Percentiles rank a stretch among this genome's conserved stretches.
Evolutionary conservation across 2,113 vertebrate genomes (phyloP).

Genomic region (Rafetus swinhoei): DNA sequence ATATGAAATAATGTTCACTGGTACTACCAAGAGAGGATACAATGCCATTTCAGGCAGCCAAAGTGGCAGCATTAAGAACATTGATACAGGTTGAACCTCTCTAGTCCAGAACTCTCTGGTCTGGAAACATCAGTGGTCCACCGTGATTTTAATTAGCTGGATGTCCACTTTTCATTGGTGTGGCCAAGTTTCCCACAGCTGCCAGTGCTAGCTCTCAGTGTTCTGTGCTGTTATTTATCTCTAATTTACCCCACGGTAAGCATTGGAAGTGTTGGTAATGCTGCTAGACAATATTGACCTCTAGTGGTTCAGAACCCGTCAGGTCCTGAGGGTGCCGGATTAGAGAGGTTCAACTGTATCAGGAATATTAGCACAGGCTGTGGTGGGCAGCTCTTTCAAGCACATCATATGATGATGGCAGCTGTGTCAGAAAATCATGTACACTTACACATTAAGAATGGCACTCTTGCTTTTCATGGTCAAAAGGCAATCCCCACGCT

Average conservation of each 20-base stretch:
- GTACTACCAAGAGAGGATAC: neutral
- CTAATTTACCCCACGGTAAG: too few relatives aligned
- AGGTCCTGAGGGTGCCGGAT: too few relatives aligned
- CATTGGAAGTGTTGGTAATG: too few relatives aligned
- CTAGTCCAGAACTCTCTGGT: too few relatives aligned
- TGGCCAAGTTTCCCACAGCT: too few relatives aligned
- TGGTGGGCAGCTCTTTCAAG: neutral
- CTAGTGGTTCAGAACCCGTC: too few relatives aligned
- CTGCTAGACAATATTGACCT: too few relatives aligned
- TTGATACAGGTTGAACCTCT: neutral
- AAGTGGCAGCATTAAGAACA: neutral
- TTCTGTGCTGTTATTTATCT: too few relatives aligned
- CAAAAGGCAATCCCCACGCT: neutral
- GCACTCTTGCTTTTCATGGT: neutral
- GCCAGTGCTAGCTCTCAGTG: too few relatives aligned
- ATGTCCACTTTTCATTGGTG: too few relatives aligned
- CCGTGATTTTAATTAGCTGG: too few relatives aligned
- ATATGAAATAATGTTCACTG: neutral
- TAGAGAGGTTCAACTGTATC: neutral
- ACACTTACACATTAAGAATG: neutral
- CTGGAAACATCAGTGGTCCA: too few relatives aligned
- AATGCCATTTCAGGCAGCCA: neutral
- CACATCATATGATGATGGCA: neutral
- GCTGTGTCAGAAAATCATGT: neutral
- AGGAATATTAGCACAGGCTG: neutral